Conservation (phyloP, 2,888 invertebrate genomes). For the Malacosoma neustria region DNA sequence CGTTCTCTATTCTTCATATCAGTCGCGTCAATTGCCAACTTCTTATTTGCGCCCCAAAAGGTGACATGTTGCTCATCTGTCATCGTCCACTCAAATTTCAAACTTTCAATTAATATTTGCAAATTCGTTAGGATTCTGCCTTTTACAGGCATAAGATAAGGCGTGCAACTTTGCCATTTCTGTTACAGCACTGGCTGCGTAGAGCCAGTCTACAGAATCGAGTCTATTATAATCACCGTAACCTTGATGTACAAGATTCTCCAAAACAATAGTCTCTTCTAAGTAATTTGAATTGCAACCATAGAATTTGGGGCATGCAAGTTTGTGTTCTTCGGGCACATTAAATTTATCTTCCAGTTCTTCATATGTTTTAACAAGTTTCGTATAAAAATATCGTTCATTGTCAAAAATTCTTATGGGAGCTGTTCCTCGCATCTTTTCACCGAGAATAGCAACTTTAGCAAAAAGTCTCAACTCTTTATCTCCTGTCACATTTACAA, state of each 20-base stretch:
- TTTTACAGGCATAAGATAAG: conserved; percentile 31
- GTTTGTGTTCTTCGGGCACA: conserved; percentile 24
- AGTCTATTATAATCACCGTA: conserved; percentile 34
- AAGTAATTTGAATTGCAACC: conserved; percentile 20
- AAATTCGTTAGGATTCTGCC: conserved; percentile 35
- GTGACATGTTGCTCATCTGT: conserved; percentile 2
- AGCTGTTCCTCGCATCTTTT: conserved; percentile 25
- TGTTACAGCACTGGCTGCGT: conserved; percentile 30
- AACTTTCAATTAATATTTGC: conserved; percentile 13
- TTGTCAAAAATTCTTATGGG: conserved; percentile 33
- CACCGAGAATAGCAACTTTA: conserved; percentile 34
- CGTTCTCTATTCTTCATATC: conserved; percentile 22
- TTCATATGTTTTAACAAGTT: conserved; percentile 25
- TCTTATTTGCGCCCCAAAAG: conserved; percentile 1
- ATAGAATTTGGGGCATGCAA: conserved; percentile 32
- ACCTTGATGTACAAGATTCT: conserved; percentile 34
- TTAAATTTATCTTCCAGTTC: conserved; percentile 25
- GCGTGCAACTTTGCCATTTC: conserved; percentile 53
- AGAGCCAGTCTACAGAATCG: conserved; percentile 37
- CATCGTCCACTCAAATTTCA: conserved; percentile 13
- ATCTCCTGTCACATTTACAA: conserved; percentile 14
- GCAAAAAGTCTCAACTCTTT: conserved; percentile 29
- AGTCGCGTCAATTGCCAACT: conserved; percentile 11
- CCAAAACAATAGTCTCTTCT: conserved; percentile 40
- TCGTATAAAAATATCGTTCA: conserved; percentile 33